Conservation (phyloP, 2,113 vertebrate species). For the Illadopsis cleaveri region DNA sequence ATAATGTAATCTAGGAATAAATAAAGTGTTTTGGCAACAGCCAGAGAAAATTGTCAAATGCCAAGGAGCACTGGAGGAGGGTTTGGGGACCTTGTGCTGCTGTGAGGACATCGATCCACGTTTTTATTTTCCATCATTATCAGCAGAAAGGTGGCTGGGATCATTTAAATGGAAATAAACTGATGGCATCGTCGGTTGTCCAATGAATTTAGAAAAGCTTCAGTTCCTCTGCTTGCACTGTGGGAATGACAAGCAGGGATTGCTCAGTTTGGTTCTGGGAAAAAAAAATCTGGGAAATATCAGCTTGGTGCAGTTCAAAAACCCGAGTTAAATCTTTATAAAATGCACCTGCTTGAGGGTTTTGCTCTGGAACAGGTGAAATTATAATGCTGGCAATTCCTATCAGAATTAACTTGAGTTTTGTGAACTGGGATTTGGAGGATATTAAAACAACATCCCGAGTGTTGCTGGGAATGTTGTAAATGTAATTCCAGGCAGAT, state of each 20-base stretch:
- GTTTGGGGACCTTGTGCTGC: background rate
- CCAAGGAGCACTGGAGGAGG: background rate
- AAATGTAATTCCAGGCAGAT: background rate
- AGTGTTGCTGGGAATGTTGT: rapidly evolving
- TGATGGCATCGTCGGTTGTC: background rate
- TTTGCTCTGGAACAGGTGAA: background rate
- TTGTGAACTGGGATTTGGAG: background rate
- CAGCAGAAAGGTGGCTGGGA: background rate
- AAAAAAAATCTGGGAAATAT: background rate
- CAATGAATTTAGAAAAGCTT: background rate
- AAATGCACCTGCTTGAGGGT: background rate
- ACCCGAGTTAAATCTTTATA: rapidly evolving
- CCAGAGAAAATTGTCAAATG: background rate
- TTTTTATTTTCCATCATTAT: background rate
- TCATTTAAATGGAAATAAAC: background rate
- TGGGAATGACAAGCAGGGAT: background rate
- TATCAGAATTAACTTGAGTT: background rate
- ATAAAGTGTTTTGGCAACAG: background rate
- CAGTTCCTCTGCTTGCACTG: background rate
- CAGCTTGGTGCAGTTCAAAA: background rate
- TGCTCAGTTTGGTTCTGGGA: background rate
- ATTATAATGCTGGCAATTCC: background rate
- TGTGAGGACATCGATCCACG: background rate
- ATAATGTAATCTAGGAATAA: background rate
- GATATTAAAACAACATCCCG: background rate